Percentiles rank a stretch among this genome's conserved stretches.
Evolutionary conservation across 64 coral and sea anemone species (phyloP).

Genomic region (Montipora cactus): DNA sequence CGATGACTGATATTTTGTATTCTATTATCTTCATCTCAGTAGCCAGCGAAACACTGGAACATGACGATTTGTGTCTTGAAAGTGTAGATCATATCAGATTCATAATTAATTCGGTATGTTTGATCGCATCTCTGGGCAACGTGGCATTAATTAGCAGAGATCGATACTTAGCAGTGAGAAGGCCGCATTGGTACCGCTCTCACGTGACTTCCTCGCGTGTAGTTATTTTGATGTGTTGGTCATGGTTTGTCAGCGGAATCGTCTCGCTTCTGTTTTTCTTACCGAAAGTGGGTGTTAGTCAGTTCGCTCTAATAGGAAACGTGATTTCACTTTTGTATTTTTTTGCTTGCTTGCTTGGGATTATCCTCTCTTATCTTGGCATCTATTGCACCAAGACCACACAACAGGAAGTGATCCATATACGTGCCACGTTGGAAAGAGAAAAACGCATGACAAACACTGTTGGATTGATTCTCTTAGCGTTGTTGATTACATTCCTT

Average conservation of each 20-base stretch:
- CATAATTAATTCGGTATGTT: background rate
- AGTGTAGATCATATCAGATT: background rate
- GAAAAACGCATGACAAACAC: constrained; percentile 13
- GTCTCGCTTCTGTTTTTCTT: background rate
- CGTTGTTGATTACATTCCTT: background rate
- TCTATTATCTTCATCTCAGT: background rate
- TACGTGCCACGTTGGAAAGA: background rate
- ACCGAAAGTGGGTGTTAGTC: background rate
- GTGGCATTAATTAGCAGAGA: background rate
- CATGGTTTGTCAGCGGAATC: background rate
- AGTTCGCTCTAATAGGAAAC: background rate
- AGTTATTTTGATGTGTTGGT: background rate
- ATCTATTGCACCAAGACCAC: background rate
- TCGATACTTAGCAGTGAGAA: background rate
- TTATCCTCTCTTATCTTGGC: constrained; percentile 14
- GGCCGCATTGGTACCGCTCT: background rate
- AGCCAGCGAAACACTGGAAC: background rate
- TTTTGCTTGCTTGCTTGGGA: background rate
- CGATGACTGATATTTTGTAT: background rate
- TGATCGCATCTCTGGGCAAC: background rate
- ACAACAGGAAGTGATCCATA: background rate
- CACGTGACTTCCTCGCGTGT: background rate
- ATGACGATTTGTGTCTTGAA: background rate
- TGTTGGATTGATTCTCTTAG: background rate
- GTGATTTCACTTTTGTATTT: background rate